phyloP scores from a whole-genome alignment of 2,797 vertebrate species.

The Gouania willdenowi region DNA sequence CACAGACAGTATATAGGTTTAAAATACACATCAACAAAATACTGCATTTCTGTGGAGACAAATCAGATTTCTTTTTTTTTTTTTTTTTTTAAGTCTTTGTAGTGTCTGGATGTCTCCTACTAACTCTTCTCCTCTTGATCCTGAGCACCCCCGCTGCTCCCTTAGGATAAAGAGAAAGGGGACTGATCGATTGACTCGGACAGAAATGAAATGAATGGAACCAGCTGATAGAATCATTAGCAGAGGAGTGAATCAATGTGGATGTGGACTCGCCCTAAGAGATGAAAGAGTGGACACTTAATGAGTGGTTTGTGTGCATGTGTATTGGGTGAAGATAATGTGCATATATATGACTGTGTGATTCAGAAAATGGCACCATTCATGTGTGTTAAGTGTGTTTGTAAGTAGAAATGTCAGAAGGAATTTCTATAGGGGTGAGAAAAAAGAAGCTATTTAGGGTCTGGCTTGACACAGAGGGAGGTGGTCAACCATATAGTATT shows the following conservation, averaged over 20 bases:
- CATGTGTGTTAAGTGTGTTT: not conserved
- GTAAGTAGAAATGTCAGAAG: conserved; percentile 35
- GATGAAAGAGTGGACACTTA: conserved; percentile 9
- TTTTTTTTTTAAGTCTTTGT: conserved; percentile 62
- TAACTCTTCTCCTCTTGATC: conserved; percentile 27
- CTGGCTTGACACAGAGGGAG: conserved; percentile 63
- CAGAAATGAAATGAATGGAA: conserved; percentile 67
- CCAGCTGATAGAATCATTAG: conserved; percentile 72
- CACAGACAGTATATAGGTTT: conserved; percentile 14
- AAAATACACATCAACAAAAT: conserved; percentile 37
- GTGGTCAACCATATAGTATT: conserved; percentile 49
- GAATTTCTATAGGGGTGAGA: conserved; percentile 57
- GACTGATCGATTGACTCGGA: conserved; percentile 70
- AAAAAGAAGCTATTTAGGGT: conserved; percentile 57
- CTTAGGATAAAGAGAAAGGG: conserved; percentile 33
- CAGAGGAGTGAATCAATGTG: conserved; percentile 23
- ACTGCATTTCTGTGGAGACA: conserved; percentile 41
- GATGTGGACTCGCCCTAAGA: conserved; percentile 33
- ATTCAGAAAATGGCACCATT: too few species aligned
- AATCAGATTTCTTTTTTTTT: too few species aligned
- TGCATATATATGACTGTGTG: conserved; percentile 21
- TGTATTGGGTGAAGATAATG: conserved; percentile 26
- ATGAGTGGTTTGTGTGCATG: conserved; percentile 5
- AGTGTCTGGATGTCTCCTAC: conserved; percentile 47
- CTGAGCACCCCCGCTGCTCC: conserved; percentile 50